Base-by-base conservation (phyloP, 2,797 vertebrate species). In the Discoglossus pictus region DNA sequence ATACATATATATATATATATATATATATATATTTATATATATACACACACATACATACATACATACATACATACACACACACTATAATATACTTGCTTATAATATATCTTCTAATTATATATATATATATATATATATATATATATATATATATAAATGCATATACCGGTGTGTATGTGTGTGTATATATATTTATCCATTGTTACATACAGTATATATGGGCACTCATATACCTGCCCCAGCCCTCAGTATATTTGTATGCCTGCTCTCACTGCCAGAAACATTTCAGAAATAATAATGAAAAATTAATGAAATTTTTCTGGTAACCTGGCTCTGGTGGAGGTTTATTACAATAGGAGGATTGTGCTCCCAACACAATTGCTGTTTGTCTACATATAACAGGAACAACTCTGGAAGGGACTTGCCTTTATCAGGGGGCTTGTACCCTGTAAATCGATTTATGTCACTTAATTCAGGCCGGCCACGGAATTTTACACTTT, bases 391-490 rank as follows among this genome's bases (percentile, higher is more conserved):
- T 46, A 34, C 40, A 18, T 17, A 9, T 56, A 12, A 31, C 13
- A 11, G 27, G 13, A 67, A 51, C 64, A 59, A 23, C 54, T 55
- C 43, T 59, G 35, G 34, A 66, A 39, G 6, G 36, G 38, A 25
- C 24, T 39, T 5, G 23, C n/a, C 50, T 34, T 34, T 52, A 60
- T 36, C 47, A 15, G 38, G n/a, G 21, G 31, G 20, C 27, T 38
- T 61, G 48, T 42, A 43, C 15, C 11, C 65, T 34, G 16, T 9
- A 15, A 91, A 92, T 92, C 92, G 93, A 94, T 94, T 92, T 93
- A 93, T 90, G 94, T 94, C 94, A 96, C 94, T 97, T 92, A 96
- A 94, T 94, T 91, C 92, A 89, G 94, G 95, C 93, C 90, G 90
- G 87, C 84, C 91, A 94, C 91, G 8, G 92, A 88, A 90, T 92